Percentiles rank a stretch among this genome's conserved stretches.
phyloP scores from a whole-genome alignment of 2,113 vertebrate genomes.

The Spea multiplicata region DNA sequence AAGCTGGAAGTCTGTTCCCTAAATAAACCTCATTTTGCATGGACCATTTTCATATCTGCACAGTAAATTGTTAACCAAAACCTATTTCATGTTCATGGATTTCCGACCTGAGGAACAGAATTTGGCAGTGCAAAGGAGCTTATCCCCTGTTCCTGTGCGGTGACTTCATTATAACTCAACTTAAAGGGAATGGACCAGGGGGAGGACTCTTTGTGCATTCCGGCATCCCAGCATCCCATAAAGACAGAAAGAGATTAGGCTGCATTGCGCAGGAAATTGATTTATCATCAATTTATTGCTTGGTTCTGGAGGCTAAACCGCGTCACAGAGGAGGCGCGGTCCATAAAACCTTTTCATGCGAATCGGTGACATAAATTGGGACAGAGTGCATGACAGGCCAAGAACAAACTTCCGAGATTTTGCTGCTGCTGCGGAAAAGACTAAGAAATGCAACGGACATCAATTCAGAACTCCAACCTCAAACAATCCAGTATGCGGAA shows the following conservation, averaged over 20 bases:
- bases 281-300: slow-evolving; percentile 60
- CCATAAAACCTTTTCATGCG: slow-evolving; percentile 57
- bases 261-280: slow-evolving; percentile 50
- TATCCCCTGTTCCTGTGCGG: slow-evolving; percentile 16
- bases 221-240: slow-evolving; percentile 32
- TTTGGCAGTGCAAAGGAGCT: slow-evolving; percentile 36
- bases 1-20: too few relatives aligned
- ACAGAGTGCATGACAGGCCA: slow-evolving; percentile 18
- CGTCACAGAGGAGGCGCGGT: slow-evolving; percentile 51
- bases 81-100: slow-evolving; percentile 37
- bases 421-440: not conserved
- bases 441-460: not conserved
- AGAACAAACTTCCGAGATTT: not conserved
- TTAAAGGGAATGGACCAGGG: slow-evolving; percentile 1
- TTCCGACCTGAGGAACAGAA: slow-evolving; percentile 27
- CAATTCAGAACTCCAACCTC: not conserved
- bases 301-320: slow-evolving; percentile 50
- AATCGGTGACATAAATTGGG: slow-evolving; percentile 52
- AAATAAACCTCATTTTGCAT: slow-evolving; percentile 40
- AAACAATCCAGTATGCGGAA: too few relatives aligned
- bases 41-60: slow-evolving; percentile 35
- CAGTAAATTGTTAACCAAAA: slow-evolving; percentile 26
- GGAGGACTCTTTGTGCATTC: slow-evolving; percentile 44
- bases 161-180: slow-evolving; percentile 32
- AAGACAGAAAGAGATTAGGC: slow-evolving; percentile 49